These are phyloP conservation scores for Nibea albiflora DNA, from an alignment of 2,113 vertebrate genomes.

Conservation along the genomic window DNA sequence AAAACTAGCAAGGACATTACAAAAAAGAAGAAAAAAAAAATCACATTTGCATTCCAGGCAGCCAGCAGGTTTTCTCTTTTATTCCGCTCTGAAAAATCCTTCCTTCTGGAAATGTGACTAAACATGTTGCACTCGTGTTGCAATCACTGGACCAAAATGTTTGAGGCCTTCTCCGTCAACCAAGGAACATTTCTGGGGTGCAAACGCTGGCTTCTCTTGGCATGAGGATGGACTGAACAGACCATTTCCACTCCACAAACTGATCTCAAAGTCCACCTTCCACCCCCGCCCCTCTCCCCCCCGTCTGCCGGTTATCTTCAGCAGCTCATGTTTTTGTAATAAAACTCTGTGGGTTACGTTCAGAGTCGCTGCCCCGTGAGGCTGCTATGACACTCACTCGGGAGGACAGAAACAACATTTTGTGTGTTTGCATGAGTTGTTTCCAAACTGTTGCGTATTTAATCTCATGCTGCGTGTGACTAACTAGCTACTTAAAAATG, in stretches of 20 bases:
- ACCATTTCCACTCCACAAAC: constrained; percentile 2
- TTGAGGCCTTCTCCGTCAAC: constrained; percentile 63
- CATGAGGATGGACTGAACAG: constrained; percentile 15
- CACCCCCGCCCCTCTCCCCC: not conserved
- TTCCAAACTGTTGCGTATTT: constrained; percentile 82
- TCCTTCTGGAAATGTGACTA: constrained; percentile 38
- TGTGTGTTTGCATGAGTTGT: constrained; percentile 86
- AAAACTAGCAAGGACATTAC: not conserved
- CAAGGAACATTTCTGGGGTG: constrained; percentile 29
- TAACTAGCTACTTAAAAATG: constrained; percentile 74
- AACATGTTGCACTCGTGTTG: constrained; percentile 35
- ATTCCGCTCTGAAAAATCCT: constrained; percentile 6
- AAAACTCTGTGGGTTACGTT: constrained; percentile 39
- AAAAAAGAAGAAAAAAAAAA: not conserved
- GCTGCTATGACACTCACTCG: constrained; percentile 41
- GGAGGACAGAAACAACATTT: constrained; percentile 63
- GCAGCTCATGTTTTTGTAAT: constrained; percentile 56
- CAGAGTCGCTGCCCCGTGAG: constrained; percentile 30
- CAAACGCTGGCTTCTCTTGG: constrained; percentile 23
- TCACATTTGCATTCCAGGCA: constrained; percentile 44
- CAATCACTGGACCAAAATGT: constrained; percentile 70
- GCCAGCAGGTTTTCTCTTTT: constrained; percentile 8
- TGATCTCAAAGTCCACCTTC: constrained; percentile 37
- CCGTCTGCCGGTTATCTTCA: constrained; percentile 34
- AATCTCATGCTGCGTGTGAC: constrained; percentile 79